Percentiles rank a stretch among this genome's conserved stretches.
Evolutionary conservation across 2,888 invertebrate species (phyloP).

Genomic region (Disparrhopalites patrizii): DNA sequence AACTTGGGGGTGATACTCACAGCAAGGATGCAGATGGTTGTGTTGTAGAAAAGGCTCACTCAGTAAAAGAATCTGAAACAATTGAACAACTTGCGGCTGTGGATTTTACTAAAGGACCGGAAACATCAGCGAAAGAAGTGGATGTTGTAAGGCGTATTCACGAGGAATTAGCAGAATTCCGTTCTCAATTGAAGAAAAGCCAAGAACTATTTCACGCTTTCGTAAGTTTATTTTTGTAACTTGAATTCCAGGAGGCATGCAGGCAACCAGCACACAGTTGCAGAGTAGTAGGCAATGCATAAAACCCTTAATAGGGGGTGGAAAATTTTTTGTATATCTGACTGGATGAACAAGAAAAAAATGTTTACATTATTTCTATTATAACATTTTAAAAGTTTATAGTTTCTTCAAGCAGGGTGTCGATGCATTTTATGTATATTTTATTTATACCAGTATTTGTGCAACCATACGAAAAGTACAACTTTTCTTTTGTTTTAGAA

Average conservation of each 20-base stretch:
- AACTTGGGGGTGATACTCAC: not conserved
- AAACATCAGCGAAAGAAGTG: conserved; percentile 23
- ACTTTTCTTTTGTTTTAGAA: conserved; percentile 4
- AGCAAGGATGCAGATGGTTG: conserved; percentile 12
- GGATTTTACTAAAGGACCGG: conserved; percentile 13
- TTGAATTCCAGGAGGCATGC: no score
- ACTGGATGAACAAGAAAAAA: no score
- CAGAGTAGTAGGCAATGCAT: no score
- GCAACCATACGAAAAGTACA: not conserved
- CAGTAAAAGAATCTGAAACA: not conserved
- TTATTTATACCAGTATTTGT: not conserved
- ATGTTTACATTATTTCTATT: no score
- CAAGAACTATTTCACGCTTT: conserved; percentile 45
- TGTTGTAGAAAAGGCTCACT: not conserved
- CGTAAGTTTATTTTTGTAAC: conserved; percentile 28
- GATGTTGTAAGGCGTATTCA: conserved; percentile 43
- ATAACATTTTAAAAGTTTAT: no score
- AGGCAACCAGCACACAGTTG: no score
- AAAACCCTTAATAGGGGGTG: no score
- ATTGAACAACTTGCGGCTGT: conserved; percentile 21
- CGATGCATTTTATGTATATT: no score
- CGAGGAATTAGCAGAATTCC: conserved; percentile 45
- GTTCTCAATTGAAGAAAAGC: conserved; percentile 45
- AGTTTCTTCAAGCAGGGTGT: no score
- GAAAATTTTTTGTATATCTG: no score